Conservation (phyloP, 2,113 vertebrate species). For the human (Homo sapiens) region DNA sequence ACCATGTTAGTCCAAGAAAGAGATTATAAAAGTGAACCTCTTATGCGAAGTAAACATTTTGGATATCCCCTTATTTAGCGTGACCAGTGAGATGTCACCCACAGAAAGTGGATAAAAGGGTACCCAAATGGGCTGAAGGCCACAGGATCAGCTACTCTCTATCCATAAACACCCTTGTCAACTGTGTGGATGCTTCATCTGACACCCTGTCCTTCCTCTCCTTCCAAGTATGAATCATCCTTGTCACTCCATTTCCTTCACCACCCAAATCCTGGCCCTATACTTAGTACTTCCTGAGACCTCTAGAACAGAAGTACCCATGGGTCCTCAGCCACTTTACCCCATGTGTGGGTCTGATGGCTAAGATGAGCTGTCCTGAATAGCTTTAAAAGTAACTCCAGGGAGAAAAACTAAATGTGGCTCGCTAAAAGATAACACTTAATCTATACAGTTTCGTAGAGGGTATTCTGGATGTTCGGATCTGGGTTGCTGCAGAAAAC, state of each 20-base stretch:
- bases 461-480: background rate
- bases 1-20: background rate
- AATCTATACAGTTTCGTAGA: accelerated
- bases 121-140: background rate
- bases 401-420: background rate
- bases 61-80: background rate
- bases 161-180: background rate
- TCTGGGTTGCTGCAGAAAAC: background rate
- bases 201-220: background rate
- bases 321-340: background rate
- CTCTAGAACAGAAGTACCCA: background rate
- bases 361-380: background rate
- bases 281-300: background rate
- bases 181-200: background rate
- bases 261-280: background rate
- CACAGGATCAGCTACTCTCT: background rate
- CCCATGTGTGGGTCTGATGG: background rate
- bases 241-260: background rate
- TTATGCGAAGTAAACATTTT: background rate
- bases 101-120: background rate
- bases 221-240: background rate
- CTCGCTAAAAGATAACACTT: background rate
- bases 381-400: background rate
- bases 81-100: background rate
- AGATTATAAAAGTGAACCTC: background rate